Conservation (phyloP, 35 echinoderm and acorn worm species). For the Ophioderma brevispina region DNA sequence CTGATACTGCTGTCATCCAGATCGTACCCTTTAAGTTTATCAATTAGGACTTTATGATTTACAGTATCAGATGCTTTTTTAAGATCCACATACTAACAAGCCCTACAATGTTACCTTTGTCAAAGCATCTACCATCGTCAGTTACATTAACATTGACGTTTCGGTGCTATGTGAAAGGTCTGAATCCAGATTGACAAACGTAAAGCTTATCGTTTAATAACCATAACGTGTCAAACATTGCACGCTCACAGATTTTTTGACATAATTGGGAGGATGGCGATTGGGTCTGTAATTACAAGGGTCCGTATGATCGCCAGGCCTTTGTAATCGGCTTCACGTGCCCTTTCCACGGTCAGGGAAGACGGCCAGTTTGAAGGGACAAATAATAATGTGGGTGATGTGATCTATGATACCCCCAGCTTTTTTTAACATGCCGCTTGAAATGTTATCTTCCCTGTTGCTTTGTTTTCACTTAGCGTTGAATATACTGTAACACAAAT, state of each 20-base stretch:
- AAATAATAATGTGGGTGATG: neutral
- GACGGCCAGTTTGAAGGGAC: neutral
- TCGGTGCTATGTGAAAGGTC: neutral
- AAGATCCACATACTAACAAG: neutral
- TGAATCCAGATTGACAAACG: neutral
- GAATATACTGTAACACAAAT: neutral
- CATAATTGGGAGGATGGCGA: neutral
- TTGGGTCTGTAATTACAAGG: constrained; percentile 18
- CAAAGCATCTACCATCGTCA: neutral
- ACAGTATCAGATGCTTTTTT: constrained; percentile 7
- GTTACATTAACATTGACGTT: constrained; percentile 1
- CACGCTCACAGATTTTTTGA: neutral
- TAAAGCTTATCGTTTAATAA: neutral
- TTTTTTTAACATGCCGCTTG: neutral
- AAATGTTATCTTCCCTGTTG: neutral
- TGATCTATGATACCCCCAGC: neutral
- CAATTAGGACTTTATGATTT: neutral
- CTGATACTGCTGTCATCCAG: neutral
- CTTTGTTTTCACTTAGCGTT: neutral
- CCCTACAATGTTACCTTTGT: neutral
- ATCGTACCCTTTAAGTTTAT: neutral
- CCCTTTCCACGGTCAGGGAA: neutral
- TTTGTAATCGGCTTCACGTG: neutral
- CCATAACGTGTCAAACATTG: neutral
- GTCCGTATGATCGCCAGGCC: neutral